Evolutionary conservation across 2,888 invertebrate genomes (phyloP).

Genomic region (Clitarchus hookeri): DNA sequence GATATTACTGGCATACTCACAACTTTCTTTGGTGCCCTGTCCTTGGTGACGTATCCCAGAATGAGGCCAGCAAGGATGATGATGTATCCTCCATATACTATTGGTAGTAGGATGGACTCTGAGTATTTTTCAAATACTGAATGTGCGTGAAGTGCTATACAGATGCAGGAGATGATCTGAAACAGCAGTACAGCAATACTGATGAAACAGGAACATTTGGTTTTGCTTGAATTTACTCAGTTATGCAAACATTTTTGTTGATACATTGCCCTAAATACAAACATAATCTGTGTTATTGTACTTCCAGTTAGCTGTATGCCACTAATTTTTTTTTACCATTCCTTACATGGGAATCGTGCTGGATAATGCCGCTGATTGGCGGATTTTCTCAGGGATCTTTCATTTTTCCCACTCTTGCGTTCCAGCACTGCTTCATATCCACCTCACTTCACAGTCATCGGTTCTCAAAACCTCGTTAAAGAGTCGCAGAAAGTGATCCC

Average conservation of each 20-base stretch:
- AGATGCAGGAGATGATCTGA: constrained; percentile 36
- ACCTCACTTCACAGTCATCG: too few species aligned
- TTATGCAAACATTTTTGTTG: neutral
- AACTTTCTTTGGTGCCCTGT: constrained; percentile 35
- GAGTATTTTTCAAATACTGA: constrained; percentile 18
- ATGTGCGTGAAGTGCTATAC: constrained; percentile 35
- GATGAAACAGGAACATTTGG: neutral
- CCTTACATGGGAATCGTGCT: too few species aligned
- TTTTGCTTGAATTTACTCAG: neutral
- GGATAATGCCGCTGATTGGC: too few species aligned
- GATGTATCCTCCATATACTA: constrained; percentile 39
- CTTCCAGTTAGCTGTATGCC: neutral
- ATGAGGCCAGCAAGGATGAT: constrained; percentile 34
- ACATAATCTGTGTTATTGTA: neutral
- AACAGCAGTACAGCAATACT: constrained; percentile 21
- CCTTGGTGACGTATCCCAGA: constrained; percentile 32
- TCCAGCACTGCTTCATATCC: too few species aligned
- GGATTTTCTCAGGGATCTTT: too few species aligned
- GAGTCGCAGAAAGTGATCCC: too few species aligned
- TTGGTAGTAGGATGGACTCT: neutral
- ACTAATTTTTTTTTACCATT: too few species aligned
- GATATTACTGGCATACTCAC: constrained; percentile 33
- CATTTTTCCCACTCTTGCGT: too few species aligned
- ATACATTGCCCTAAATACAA: neutral
- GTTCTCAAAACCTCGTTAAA: too few species aligned